These are phyloP conservation scores for Vireo griseus DNA, from an alignment of 2,797 vertebrate genomes.

Conservation along the genomic window DNA sequence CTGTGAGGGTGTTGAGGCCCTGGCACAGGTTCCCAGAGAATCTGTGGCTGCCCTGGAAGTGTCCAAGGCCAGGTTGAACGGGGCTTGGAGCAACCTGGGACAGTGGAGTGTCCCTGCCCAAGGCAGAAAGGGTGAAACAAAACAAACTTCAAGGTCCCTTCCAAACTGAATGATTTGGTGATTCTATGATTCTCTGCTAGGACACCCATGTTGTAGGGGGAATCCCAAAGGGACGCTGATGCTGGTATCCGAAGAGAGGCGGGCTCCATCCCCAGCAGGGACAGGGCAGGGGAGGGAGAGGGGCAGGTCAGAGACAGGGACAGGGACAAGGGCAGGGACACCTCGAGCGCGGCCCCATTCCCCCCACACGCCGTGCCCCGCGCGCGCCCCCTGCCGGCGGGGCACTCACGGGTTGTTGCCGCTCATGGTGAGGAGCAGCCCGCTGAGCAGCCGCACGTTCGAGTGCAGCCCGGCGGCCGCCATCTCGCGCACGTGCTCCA, in stretches of 20 bases:
- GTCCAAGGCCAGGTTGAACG: fast-evolving
- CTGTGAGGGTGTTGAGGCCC: background rate
- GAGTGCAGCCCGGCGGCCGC: constrained; percentile 95
- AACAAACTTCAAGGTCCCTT: background rate
- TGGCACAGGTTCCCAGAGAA: background rate
- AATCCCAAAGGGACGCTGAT: background rate
- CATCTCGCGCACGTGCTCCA: constrained; percentile 97
- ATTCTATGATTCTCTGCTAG: fast-evolving
- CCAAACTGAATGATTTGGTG: background rate
- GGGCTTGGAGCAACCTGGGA: background rate
- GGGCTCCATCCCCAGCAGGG: background rate
- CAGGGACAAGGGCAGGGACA: too few relatives aligned
- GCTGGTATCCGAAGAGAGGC: background rate
- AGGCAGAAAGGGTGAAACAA: background rate
- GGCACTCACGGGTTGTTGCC: constrained; percentile 96
- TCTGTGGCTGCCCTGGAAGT: background rate
- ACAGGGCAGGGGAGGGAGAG: background rate
- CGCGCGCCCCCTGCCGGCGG: background rate
- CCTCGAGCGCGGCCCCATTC: background rate
- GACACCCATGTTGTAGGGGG: fast-evolving
- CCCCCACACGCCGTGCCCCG: background rate
- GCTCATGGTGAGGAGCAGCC: constrained; percentile 95
- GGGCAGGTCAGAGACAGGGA: too few relatives aligned
- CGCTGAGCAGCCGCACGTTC: constrained; percentile 93
- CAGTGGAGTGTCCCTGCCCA: background rate